Evolutionary conservation across 2,113 vertebrate species (phyloP), one percentile per base, ranked within the genome.

Genomic region (Cryptomyrus ogoouensis): DNA sequence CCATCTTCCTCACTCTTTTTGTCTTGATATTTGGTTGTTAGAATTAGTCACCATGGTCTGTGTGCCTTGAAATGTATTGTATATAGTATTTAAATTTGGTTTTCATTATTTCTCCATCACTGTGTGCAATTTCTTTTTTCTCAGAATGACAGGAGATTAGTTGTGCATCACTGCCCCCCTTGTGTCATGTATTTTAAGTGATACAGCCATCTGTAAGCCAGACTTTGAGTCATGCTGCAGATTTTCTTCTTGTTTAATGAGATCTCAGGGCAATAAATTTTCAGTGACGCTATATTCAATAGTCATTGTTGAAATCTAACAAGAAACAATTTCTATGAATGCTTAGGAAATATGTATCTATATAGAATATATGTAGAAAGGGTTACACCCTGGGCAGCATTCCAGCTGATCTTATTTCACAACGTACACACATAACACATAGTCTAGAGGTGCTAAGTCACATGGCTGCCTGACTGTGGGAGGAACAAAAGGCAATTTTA

Each of bases 71-170:
- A 77, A 80, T 80, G 15, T 19, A 17, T 42, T 19, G 10, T n/a
- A 49, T n/a, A 44, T 42, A 42, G 15, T 85, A 42, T 83, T 42
- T 46, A 46, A 46, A 83, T 42, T 19, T 83, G 10, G 5, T n/a
- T 84, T 84, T 47, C 3, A 21, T 84, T 84, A 49, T 44, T 84
- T 49, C n/a, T 47, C 46, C 21, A 27, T 49, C 46, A 49, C 83
- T 49, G 19, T 84, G 44, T 1, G 19, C 24, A n/a, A 49, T 44
- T 27, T n/a, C 44, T 12, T 84, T 42, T 84, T 84, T 47, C 44
- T 84, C 83, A 46, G 83, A 84, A 84, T 84, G 83, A 84, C 83
- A 84, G 83, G 83, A 49, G 39, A 85, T 85, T 85, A 85, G 83
- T 24, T 85, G 44, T 24, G 8, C 83, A 44, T 85, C 19, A 49